A percentile compares a stretch with the other conserved stretches of the same genome.
Evolutionary conservation across 2,113 vertebrate genomes (phyloP).

Genomic region (Tychaedon coryphoeus): DNA sequence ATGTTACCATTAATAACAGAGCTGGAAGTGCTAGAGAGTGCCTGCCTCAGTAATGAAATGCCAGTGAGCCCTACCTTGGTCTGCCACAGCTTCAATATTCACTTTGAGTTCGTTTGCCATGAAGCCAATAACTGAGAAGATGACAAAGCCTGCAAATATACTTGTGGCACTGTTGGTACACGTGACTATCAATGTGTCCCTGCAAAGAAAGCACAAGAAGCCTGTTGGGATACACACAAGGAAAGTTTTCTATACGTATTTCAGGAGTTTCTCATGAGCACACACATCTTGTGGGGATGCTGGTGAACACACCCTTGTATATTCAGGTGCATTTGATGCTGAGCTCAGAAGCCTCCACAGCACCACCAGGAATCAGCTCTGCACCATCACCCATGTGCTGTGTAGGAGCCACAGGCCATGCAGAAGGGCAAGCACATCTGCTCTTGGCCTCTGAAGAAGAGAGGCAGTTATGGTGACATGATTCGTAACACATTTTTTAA

Average conservation of each 20-base stretch:
- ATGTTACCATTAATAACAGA: neutral
- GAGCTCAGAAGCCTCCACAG: neutral
- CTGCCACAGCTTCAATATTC: constrained; percentile 94
- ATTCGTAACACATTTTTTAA: fast-evolving
- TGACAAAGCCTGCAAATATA: constrained; percentile 98
- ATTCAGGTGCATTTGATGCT: too few species aligned
- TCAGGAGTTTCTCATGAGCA: neutral
- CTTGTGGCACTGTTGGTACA: constrained; percentile 98
- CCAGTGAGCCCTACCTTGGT: constrained; percentile 83
- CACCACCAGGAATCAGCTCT: neutral
- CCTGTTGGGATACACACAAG: neutral
- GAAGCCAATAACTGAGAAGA: constrained; percentile 98
- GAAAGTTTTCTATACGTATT: fast-evolving
- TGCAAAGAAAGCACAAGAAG: constrained; percentile 58
- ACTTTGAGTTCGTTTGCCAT: constrained; percentile 98
- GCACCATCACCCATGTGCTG: neutral
- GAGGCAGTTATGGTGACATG: fast-evolving
- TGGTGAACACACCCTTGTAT: neutral
- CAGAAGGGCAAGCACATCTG: neutral
- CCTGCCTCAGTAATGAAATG: fast-evolving
- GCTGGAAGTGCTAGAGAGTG: neutral
- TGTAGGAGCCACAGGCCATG: neutral
- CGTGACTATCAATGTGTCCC: constrained; percentile 94
- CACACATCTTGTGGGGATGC: neutral
- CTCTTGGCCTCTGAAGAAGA: neutral